These are phyloP conservation scores for Heliconius erato DNA, from an alignment of 2,888 invertebrate genomes.

Conservation along the genomic window DNA sequence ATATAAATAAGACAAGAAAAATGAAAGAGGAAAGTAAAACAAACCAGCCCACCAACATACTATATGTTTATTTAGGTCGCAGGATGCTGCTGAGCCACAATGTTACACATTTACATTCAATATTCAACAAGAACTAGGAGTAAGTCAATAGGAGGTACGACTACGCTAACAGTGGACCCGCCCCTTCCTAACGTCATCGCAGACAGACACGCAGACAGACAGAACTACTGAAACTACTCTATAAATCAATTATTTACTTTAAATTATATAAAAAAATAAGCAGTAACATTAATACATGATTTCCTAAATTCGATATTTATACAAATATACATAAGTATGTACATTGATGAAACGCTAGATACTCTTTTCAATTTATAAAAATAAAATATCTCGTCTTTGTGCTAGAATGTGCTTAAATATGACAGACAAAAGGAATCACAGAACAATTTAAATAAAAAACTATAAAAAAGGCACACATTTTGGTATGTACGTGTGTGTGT, in stretches of 20 bases:
- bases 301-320: constrained; percentile 12
- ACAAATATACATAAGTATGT: constrained; percentile 17
- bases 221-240: neutral
- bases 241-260: neutral
- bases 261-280: neutral
- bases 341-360: neutral
- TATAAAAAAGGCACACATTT: neutral
- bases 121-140: constrained; percentile 84
- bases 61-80: constrained; percentile 79
- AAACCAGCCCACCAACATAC: constrained; percentile 73
- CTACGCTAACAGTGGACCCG: constrained; percentile 81
- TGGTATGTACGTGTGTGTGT: too few species aligned
- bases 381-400: constrained; percentile 8
- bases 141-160: constrained; percentile 81
- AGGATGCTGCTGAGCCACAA: constrained; percentile 75
- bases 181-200: constrained; percentile 64
- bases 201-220: constrained; percentile 1
- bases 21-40: constrained; percentile 47
- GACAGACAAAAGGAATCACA: neutral
- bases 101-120: constrained; percentile 82
- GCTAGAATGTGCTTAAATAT: neutral
- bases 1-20: too few species aligned
- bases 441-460: neutral
- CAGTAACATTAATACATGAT: neutral
- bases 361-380: neutral